A percentile compares a stretch with the other conserved stretches of the same genome.
Evolutionary conservation across 2,888 invertebrate genomes (phyloP).

Genomic region (Philopedon plagiatum): DNA sequence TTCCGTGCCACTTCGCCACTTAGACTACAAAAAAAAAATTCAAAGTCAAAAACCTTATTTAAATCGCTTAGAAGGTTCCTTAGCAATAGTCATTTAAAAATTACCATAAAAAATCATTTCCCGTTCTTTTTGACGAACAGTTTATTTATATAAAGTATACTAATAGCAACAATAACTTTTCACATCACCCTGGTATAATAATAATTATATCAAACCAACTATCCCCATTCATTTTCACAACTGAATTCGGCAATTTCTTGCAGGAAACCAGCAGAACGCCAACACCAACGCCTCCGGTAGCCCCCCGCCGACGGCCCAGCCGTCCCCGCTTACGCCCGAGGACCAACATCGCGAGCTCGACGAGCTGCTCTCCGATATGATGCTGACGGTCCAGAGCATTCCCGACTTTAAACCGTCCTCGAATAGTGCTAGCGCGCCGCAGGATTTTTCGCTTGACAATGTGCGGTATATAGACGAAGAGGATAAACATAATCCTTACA

Average conservation of each 20-base stretch:
- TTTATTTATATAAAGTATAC: too few relatives aligned
- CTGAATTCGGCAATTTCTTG: conserved; percentile 43
- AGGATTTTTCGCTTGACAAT: conserved; percentile 63
- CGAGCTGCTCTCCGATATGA: conserved; percentile 88
- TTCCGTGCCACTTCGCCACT: too few relatives aligned
- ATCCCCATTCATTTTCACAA: conserved; percentile 3
- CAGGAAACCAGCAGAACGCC: conserved; percentile 69
- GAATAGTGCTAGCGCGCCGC: conserved; percentile 51
- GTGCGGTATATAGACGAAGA: conserved; percentile 68
- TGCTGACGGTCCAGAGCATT: conserved; percentile 89
- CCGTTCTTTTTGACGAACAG: background rate
- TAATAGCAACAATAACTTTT: too few relatives aligned
- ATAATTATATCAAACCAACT: background rate
- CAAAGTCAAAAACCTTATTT: too few relatives aligned
- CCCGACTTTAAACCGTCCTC: conserved; percentile 71
- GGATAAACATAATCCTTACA: conserved; percentile 45
- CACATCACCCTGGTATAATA: background rate
- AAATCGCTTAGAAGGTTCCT: too few relatives aligned
- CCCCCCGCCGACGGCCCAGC: conserved; percentile 67
- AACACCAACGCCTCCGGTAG: conserved; percentile 68
- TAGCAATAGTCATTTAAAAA: too few relatives aligned
- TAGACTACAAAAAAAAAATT: too few relatives aligned
- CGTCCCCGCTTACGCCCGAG: conserved; percentile 69
- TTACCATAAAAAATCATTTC: too few relatives aligned
- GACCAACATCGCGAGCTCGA: conserved; percentile 82